phyloP scores from a whole-genome alignment of 2,113 vertebrate genomes.

The Deroptyus accipitrinus region DNA sequence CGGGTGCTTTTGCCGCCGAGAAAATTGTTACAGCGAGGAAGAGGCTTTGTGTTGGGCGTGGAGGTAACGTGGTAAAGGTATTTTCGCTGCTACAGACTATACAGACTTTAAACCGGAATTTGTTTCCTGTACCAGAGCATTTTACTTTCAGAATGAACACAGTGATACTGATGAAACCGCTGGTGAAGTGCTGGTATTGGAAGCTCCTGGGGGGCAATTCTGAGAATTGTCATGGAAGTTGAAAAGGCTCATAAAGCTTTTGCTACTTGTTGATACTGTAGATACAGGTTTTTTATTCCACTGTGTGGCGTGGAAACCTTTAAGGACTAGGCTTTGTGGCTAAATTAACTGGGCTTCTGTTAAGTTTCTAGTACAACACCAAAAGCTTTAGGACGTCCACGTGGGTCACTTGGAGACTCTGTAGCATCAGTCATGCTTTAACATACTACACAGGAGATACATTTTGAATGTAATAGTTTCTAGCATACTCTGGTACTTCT shows the following conservation, averaged over 20 bases:
- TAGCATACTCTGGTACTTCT: accelerated
- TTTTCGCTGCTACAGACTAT: accelerated
- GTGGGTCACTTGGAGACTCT: background rate
- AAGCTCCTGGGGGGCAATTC: background rate
- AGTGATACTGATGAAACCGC: background rate
- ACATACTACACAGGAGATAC: background rate
- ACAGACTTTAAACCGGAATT: background rate
- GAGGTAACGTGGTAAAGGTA: accelerated
- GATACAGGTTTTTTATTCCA: background rate
- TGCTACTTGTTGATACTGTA: background rate
- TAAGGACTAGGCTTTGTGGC: background rate
- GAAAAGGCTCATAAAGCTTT: background rate
- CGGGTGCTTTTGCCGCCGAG: background rate
- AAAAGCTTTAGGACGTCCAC: background rate
- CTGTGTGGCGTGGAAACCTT: background rate
- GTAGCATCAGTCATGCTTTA: accelerated
- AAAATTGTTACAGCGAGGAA: accelerated
- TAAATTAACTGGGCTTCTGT: background rate
- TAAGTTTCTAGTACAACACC: background rate
- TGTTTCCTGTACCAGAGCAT: background rate
- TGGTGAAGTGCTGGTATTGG: background rate
- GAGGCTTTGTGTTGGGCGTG: background rate
- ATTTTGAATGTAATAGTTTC: background rate
- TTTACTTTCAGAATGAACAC: background rate
- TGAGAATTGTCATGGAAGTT: background rate